Evolutionary conservation across 2,888 invertebrate genomes (phyloP), one percentile per base, ranked within the genome.

Genomic region (Choristoneura rosaceana): DNA sequence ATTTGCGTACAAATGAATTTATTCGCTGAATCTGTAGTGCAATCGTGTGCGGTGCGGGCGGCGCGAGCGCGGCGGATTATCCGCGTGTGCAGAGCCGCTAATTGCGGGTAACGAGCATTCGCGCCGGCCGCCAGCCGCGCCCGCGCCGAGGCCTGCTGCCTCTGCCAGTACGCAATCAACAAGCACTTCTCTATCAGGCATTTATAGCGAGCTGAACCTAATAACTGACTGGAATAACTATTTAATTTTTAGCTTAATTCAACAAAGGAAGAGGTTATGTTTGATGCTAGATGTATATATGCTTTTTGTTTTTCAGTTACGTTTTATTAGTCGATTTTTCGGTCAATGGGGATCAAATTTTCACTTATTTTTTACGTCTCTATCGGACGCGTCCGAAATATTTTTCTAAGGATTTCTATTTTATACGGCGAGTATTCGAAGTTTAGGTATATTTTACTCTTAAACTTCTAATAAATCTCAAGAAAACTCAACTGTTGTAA

Each of bases 1-100:
- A 93, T 94, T 93, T 93, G 93, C 92, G 92, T 93, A 92, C 91
- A 93, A 94, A 94, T 93, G 94, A 93, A 94, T 93, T 93, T 93
- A 93, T 93, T 93, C 87, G 91, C 90, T 90, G 92, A 90, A 92
- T 92, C 90, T 88, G 90, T 87, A 89, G 90, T 92, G 92, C 93
- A 92, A 85, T 90, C 87, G 90, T 85, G 86, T 87, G 82, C 77
- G 83, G 75, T 76, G 75, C 79, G 79, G 78, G 78, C 76, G 77
- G 80, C 77, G 82, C 82, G 82, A 78, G 85, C 80, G 80, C 82
- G 76, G 88, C 83, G 90, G 90, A 90, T 92, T 89, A 92, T 89
- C 88, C 90, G 89, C 90, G 89, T 88, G 87, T 91, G 90, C 89
- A 85, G 89, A 87, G 84, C 87, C 89, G 90, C 92, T 93, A 93